Evolutionary conservation across 2,113 vertebrate species (phyloP), one percentile per base, ranked within the genome.

Genomic region (Coreoperca whiteheadi): DNA sequence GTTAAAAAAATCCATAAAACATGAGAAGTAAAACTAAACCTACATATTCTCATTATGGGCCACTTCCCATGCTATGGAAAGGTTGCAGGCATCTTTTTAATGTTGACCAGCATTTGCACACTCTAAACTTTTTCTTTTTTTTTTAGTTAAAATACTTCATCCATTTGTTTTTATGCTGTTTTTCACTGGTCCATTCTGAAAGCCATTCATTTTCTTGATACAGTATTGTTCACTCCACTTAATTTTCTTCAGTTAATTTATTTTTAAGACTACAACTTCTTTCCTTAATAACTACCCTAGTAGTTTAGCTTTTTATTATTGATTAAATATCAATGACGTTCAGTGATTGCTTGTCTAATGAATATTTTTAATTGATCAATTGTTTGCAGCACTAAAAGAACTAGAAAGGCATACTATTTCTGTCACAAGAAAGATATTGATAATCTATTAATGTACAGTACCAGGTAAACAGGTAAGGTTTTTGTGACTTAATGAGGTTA

Each of bases 291-390:
- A 61, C 28, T 8, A 65, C 21, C 6, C 12, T 34, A 37, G 74
- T 57, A 48, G 32, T 70, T 75, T 65, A n/a, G 21, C n/a, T 56
- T 39, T 70, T 6, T 56, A 39, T 50, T 50, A 50, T 39, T 59
- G 39, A 56, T 25, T 16, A 41, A 25, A 32, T 68, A n/a, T 39
- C 23, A 81, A 8, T 50, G 60, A 59, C 28, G 59, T 57, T 23
- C 39, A 67, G 69, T 69, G 64, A 80, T 50, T 64, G 50, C 28
- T 56, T 50, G 10, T 61, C 70, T 54, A 30, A 43, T 14, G 0
- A 68, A 50, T 69, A 50, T 53, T 60, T 46, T 65, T 21, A 59
- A 41, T 53, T 61, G 30, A 82, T 81, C 18, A 50, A n/a, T 39
- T 61, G 59, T 41, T 74, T 65, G 30, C 1, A 51, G 50, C 37